Base-by-base conservation (phyloP, 2,888 invertebrate species). In the Cremastinae sp. region DNA sequence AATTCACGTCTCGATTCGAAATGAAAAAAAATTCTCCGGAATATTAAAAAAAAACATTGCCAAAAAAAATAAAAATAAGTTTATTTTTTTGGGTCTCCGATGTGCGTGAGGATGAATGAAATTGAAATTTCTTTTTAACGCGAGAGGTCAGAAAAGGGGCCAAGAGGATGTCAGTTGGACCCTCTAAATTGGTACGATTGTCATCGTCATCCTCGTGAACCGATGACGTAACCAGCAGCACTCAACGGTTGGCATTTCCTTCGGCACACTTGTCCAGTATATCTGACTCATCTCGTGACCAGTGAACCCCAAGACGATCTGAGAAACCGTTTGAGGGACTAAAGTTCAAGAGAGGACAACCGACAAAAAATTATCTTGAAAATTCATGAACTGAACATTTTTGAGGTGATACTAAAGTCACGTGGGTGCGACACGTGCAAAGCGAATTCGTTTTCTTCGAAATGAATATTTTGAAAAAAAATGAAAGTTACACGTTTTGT, bases 191-290 rank as follows among this genome's bases (percentile, higher is more conserved):
- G 80, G 65, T 61, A 47, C 74, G 78, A 79, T 82, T 80, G 79
- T 76, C 77, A 78, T 70, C 22, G 49, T 58, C 49, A 39, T 68
- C 64, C 22, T 61, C 61, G 28, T 14, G 61, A 55, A 55, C 14
- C 35, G 28, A 62, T 82, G 83, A 83, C 83, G 83, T 82, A 83
- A 84, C 81, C 80, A 81, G 81, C 82, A 79, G 73, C 70, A 78
- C 79, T 80, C 83, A 80, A 82, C 82, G 80, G 78, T 47, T 74
- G 49, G 61, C 72, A 69, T 78, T 80, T 82, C 80, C 79, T 79
- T 78, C 75, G 73, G 28, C 28, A 70, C 73, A 70, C 74, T 74
- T 28, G 65, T 65, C 65, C 51, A 43, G n/a, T n/a, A 12, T 28
- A 58, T 35, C 77, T 65, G 65, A 70, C 55, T 70, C 70, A 62